Base-by-base conservation (phyloP, 2,113 vertebrate species). In the Pachyramphus minor region DNA sequence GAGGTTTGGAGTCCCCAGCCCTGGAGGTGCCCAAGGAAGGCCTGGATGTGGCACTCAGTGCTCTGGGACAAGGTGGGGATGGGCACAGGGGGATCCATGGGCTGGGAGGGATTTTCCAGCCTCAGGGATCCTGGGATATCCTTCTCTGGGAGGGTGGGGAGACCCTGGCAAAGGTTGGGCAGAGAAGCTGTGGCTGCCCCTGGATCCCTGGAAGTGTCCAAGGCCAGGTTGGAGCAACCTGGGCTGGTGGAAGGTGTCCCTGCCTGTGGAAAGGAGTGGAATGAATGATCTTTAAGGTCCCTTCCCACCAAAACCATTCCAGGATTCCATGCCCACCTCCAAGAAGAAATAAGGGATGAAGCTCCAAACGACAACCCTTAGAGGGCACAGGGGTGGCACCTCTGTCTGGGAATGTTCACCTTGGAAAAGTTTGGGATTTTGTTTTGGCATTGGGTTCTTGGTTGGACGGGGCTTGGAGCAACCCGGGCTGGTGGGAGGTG, bases 401-500 rank as follows among this genome's bases (percentile, higher is more conserved):
- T 62, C 59, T 37, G 14, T 6, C 44, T 73, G 58, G n/a, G 49
- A 75, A 60, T 2, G 14, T 47, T 68, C 69, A n/a, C 23, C 16
- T 60, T 37, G 27, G 55, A 18, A 45, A 66, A 20, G 14, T 12
- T 30, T 19, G 10, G 2, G 4, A 31, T 55, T 52, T 89, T 83
- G 25, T 5, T 31, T 31, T 50, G 28, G 24, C 11, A 62, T 18
- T 7, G 0, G 25, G 17, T 33, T 8, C 14, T 47, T 10, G n/a
- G n/a, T n/a, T n/a, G n/a, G 69, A 50, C 13, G 39, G 28, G n/a
- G 2, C 1, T 50, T 30, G 37, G 41, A 44, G 1, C 6, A 6
- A 1, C 2, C 27, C 33, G 45, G 63, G 3, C 22, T 0, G 1
- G 2, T 12, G 31, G 31, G 1, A 67, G 2, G 0, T 52, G 45